phyloP scores from a whole-genome alignment of 2,888 invertebrate genomes.

The Standfussiana lucernea region DNA sequence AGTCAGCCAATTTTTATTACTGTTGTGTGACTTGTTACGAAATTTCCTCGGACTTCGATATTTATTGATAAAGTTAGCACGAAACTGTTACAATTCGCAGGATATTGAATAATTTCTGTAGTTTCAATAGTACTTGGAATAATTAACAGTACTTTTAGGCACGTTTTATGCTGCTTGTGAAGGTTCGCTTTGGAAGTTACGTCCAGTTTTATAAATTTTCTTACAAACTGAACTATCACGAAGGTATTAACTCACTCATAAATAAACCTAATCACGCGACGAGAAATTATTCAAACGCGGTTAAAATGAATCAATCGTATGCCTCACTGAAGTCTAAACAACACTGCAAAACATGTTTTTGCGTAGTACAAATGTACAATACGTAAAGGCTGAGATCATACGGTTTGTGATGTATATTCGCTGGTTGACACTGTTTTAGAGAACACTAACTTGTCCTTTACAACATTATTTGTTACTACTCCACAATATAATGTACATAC shows the following conservation, averaged over 20 bases:
- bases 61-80: constrained; percentile 45
- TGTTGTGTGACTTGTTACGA: constrained; percentile 50
- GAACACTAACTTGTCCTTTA: constrained; percentile 29
- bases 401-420: constrained; percentile 66
- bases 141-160: constrained; percentile 6
- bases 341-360: constrained; percentile 70
- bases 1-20: constrained; percentile 55
- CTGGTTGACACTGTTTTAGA: constrained; percentile 68
- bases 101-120: constrained; percentile 32
- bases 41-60: constrained; percentile 42
- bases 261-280: constrained; percentile 37
- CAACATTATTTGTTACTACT: constrained; percentile 45
- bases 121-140: constrained; percentile 24
- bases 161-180: constrained; percentile 26
- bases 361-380: constrained; percentile 65
- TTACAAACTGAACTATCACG: constrained; percentile 20
- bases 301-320: constrained; percentile 38
- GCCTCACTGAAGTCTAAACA: constrained; percentile 37
- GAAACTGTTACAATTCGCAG: constrained; percentile 30
- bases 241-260: constrained; percentile 28
- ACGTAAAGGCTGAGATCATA: constrained; percentile 68
- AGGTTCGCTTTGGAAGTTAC: constrained; percentile 5
- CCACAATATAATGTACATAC: constrained; percentile 51
- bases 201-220: constrained; percentile 25
- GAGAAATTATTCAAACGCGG: constrained; percentile 17